These are phyloP conservation scores for Cercocebus atys DNA, from an alignment of 2,113 vertebrate species.

Conservation along the genomic window DNA sequence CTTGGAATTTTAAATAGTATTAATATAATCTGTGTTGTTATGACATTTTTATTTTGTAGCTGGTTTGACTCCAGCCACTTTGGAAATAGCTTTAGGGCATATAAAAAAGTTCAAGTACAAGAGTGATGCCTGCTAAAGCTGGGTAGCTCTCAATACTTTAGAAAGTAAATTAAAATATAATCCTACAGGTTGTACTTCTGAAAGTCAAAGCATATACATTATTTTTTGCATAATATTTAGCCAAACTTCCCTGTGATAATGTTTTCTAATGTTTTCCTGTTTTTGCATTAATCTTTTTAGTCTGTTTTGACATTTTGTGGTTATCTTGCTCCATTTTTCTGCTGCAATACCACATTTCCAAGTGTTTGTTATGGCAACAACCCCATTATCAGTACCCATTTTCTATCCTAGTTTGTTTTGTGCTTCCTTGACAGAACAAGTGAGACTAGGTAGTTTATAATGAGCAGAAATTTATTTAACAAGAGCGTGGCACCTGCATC, in stretches of 20 bases:
- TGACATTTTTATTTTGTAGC: neutral
- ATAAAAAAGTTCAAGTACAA: neutral
- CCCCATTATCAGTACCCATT: neutral
- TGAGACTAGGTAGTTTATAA: neutral
- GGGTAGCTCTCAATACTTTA: neutral
- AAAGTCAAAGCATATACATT: neutral
- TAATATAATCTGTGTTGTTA: neutral
- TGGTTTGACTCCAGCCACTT: neutral
- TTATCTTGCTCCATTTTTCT: neutral
- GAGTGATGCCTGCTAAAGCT: neutral
- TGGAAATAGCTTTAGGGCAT: neutral
- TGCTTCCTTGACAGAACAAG: neutral
- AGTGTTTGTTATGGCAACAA: neutral
- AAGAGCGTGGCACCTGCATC: neutral
- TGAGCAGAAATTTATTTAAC: neutral
- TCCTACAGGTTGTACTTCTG: neutral
- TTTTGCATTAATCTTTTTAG: neutral
- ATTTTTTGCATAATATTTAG: neutral
- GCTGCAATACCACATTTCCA: neutral
- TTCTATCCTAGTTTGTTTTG: neutral
- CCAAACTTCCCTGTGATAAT: neutral
- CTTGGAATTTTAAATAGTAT: neutral
- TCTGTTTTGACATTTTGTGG: neutral
- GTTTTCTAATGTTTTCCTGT: neutral
- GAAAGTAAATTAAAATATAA: slow-evolving; percentile 10